Percentiles rank a stretch among this genome's conserved stretches.
Evolutionary conservation across 1,140 invertebrate species (phyloP).

Genomic region (Mercenaria mercenaria): DNA sequence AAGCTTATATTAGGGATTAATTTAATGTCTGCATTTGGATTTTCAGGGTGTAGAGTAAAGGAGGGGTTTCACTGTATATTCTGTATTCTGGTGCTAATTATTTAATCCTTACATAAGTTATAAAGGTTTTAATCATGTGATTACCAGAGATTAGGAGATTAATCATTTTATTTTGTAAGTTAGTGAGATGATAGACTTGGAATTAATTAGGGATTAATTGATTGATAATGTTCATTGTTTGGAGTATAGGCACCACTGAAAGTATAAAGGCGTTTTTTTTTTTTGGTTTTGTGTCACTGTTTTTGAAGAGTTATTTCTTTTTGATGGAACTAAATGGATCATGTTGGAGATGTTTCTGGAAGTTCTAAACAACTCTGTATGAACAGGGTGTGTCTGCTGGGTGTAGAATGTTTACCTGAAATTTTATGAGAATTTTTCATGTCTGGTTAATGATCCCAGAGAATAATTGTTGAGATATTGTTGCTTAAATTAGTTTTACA

Average conservation of each 20-base stretch:
- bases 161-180: neutral
- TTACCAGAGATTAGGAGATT: conserved; percentile 7
- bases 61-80: too few relatives aligned
- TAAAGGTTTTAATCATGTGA: neutral
- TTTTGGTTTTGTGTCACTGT: too few relatives aligned
- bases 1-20: too few relatives aligned
- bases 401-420: neutral
- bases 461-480: neutral
- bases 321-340: too few relatives aligned
- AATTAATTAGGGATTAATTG: conserved; percentile 30
- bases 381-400: neutral
- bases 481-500: neutral
- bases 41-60: too few relatives aligned
- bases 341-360: neutral
- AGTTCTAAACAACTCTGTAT: neutral
- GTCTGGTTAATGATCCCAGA: neutral
- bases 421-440: conserved; percentile 3
- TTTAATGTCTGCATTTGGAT: too few relatives aligned
- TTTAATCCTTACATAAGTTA: too few relatives aligned
- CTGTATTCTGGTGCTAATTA: too few relatives aligned
- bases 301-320: too few relatives aligned
- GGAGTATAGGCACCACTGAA: too few relatives aligned
- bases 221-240: neutral
- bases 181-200: neutral
- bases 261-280: too few relatives aligned